Conservation (phyloP, 2,113 vertebrate species). For the Cyphomyrus discorhynchus region DNA sequence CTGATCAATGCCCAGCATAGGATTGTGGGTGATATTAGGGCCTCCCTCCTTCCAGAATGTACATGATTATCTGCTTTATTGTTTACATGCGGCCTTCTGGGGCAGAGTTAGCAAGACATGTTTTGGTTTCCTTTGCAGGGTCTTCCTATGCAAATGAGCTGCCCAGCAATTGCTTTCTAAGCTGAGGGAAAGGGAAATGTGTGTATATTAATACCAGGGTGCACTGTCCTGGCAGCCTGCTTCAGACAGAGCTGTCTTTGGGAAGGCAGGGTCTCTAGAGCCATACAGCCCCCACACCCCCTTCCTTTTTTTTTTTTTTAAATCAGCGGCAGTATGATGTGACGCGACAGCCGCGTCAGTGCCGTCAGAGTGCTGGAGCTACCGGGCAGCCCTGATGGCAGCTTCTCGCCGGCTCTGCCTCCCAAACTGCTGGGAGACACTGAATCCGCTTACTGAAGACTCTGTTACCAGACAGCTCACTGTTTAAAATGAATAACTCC, state of each 20-base stretch:
- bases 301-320: too few species aligned
- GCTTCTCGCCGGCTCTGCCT: not conserved
- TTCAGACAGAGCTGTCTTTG: not conserved
- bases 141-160: not conserved
- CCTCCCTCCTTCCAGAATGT: not conserved
- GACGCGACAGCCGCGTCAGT: not conserved
- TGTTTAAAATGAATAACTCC: not conserved
- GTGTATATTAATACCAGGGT: not conserved
- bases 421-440: not conserved
- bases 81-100: not conserved
- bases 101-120: slow-evolving; percentile 13
- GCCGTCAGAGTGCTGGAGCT: not conserved
- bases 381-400: not conserved
- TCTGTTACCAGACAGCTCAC: not conserved
- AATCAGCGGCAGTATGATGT: not conserved
- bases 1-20: not conserved
- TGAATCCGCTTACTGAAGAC: not conserved
- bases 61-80: not conserved
- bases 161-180: not conserved
- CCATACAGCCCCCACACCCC: not conserved
- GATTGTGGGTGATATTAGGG: not conserved
- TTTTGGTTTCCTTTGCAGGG: slow-evolving; percentile 1
- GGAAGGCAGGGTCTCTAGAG: not conserved
- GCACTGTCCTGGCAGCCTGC: not conserved
- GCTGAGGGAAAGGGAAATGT: not conserved